phyloP scores from a whole-genome alignment of 35 echinoderm and acorn worm genomes.

The Strongylocentrotus purpuratus region DNA sequence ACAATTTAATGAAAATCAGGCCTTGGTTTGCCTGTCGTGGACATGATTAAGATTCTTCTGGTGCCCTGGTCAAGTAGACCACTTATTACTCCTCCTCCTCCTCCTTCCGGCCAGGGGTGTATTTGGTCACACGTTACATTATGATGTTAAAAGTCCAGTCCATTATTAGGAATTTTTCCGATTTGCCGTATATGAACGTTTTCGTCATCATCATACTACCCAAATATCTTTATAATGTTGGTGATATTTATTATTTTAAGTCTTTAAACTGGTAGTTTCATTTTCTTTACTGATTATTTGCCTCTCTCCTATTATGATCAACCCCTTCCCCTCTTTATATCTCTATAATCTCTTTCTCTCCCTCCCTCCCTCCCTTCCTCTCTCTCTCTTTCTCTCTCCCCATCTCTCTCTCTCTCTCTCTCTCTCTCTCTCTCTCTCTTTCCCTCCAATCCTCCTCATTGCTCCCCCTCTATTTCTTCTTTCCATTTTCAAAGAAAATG shows the following conservation, averaged over 20 bases:
- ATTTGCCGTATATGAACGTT: background rate
- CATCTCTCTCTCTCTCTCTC: too few species aligned
- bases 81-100: background rate
- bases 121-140: background rate
- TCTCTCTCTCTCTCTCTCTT: background rate
- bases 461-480: background rate
- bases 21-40: background rate
- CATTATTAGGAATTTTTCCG: background rate
- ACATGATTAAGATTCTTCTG: background rate
- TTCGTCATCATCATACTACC: background rate
- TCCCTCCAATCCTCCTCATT: too few species aligned
- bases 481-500: background rate
- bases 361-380: background rate
- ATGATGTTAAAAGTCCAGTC: background rate
- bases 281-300: too few species aligned
- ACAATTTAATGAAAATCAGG: slow-evolving; percentile 2
- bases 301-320: too few species aligned
- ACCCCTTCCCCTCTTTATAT: too few species aligned
- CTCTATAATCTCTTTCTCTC: background rate
- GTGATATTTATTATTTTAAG: too few species aligned
- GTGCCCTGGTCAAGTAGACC: background rate
- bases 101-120: background rate
- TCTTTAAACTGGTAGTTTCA: too few species aligned
- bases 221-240: too few species aligned
- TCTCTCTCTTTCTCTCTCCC: background rate